Conservation (phyloP, 2,888 invertebrate species). For the Hirtodrosophila trivittata region DNA sequence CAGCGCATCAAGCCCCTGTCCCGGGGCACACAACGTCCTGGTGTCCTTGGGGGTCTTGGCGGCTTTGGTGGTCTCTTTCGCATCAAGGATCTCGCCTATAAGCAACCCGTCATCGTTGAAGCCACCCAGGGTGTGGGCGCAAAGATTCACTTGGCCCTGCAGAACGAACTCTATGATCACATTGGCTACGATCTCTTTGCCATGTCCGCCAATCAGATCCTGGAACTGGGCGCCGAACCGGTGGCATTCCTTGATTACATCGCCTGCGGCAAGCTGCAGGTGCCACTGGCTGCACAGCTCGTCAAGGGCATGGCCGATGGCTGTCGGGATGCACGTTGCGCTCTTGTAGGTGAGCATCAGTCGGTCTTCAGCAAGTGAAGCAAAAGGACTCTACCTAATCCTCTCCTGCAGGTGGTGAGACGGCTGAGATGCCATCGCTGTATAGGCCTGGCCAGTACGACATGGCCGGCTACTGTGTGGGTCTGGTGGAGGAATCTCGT, state of each 20-base stretch:
- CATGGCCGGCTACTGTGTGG: conserved; percentile 97
- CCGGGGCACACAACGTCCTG: conserved; percentile 90
- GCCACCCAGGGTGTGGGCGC: conserved; percentile 99
- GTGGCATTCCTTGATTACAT: conserved; percentile 98
- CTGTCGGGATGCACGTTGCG: conserved; percentile 93
- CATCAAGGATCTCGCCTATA: conserved; percentile 87
- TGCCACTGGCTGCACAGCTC: conserved; percentile 90
- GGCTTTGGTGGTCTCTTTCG: conserved; percentile 98
- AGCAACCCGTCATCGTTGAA: conserved; percentile 94
- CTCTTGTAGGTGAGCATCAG: conserved; percentile 90
- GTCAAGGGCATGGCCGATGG: conserved; percentile 95
- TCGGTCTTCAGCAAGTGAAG: background rate
- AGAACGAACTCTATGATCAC: conserved; percentile 90
- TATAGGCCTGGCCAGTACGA: conserved; percentile 95
- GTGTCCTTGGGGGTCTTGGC: conserved; percentile 93
- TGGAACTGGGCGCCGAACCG: conserved; percentile 97
- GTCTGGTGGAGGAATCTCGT: conserved; percentile 91
- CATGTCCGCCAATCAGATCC: conserved; percentile 98
- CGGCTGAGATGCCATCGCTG: conserved; percentile 98
- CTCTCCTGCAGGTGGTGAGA: conserved; percentile 89
- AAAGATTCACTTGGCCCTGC: conserved; percentile 95
- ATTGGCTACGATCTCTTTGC: conserved; percentile 98
- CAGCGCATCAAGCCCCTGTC: conserved; percentile 92
- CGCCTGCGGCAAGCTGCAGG: conserved; percentile 94
- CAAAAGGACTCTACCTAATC: background rate